Base-by-base conservation (phyloP, 1,140 invertebrate species). In the Panagrolaimus sp. region DNA sequence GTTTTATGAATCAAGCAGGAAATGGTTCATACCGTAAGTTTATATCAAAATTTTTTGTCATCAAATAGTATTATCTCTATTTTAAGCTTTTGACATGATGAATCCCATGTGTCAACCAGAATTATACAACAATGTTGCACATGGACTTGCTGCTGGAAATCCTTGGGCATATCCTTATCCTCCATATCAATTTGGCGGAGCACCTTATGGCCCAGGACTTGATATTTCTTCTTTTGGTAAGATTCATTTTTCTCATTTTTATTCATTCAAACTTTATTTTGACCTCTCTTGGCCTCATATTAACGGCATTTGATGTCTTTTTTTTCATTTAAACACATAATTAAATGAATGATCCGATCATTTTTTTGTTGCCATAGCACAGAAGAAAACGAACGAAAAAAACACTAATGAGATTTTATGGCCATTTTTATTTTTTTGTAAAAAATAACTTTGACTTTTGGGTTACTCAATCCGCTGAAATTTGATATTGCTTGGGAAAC, bases 11-110 rank as follows among this genome's bases (percentile, higher is more conserved):
- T 57, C 51, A 20, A 57, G n/a, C 51, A 20, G 13, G 20, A 57
- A 57, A 57, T 16, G 51, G 51, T n/a, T 25, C 51, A 20, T 57
- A 57, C 51, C n/a, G 51, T 57, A 57, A 57, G 51, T 57, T 48
- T 11, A n/a, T n/a, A n/a, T 57, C 51, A 25, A 14, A 16, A 57
- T 57, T 11, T 25, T 57, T 27, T 57, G n/a, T 13, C 1, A 13
- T 16, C 11, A 20, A 25, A 27, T 20, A 25, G 20, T 25, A 57
- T 16, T 57, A 9, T 57, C 51, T 1, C 20, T 57, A 3, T 27
- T n/a, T n/a, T n/a, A n/a, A 57, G 51, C 51, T 20, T 57, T 57
- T 57, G 51, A 57, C n/a, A 27, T 16, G 20, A 57, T 57, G 51
- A 57, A 57, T 57, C 51, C 51, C 20, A 57, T 57, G 51, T 57